A percentile compares a stretch with the other conserved stretches of the same genome.
phyloP scores from a whole-genome alignment of 2,113 vertebrate species.

The Plectropomus leopardus region DNA sequence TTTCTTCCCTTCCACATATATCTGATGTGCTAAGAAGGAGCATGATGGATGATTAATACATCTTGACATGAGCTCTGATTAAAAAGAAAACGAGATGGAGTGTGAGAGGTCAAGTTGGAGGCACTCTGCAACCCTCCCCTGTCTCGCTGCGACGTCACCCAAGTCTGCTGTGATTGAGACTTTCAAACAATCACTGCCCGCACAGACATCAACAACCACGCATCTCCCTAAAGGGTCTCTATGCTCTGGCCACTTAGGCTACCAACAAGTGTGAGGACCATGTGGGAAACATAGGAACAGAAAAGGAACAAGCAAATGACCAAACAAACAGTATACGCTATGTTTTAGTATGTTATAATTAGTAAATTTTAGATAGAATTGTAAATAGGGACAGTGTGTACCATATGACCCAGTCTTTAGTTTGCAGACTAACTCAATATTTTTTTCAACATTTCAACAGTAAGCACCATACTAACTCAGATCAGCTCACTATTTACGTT shows the following conservation, averaged over 20 bases:
- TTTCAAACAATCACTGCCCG: constrained; percentile 61
- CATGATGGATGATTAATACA: constrained; percentile 60
- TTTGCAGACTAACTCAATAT: background rate
- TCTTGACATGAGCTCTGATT: constrained; percentile 52
- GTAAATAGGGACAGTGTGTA: background rate
- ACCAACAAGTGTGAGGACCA: constrained; percentile 48
- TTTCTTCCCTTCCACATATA: constrained; percentile 15
- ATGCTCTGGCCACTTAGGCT: constrained; percentile 40
- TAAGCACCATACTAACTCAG: too few relatives aligned
- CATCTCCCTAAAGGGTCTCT: constrained; percentile 57
- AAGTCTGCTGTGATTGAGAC: constrained; percentile 60
- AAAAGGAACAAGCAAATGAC: background rate
- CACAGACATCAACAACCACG: constrained; percentile 42
- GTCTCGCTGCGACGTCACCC: constrained; percentile 43
- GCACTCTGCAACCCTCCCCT: constrained; percentile 52
- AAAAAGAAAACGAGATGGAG: constrained; percentile 60
- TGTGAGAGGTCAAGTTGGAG: constrained; percentile 71
- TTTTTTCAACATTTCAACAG: background rate
- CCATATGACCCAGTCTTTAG: background rate
- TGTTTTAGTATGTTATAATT: background rate
- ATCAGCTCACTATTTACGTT: too few relatives aligned
- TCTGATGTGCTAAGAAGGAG: background rate
- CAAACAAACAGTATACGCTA: constrained; percentile 19
- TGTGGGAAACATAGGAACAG: background rate
- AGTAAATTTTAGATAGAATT: background rate